phyloP scores from a whole-genome alignment of 2,797 vertebrate genomes.

The Podargus strigoides region DNA sequence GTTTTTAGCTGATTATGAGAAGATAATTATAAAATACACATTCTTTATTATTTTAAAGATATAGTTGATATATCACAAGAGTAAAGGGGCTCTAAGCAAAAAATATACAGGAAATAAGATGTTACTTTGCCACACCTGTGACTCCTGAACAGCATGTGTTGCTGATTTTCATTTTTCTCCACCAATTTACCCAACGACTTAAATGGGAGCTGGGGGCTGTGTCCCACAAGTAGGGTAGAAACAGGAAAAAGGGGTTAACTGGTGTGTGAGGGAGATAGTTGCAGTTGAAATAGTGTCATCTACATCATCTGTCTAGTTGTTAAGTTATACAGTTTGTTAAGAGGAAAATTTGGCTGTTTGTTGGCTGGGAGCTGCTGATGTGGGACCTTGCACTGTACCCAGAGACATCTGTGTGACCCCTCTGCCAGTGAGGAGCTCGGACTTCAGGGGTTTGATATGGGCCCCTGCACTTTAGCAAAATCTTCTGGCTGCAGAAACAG shows the following conservation, averaged over 20 bases:
- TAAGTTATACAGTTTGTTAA: rapidly evolving
- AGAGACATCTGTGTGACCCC: rapidly evolving
- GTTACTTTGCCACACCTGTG: background rate
- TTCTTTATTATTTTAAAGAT: background rate
- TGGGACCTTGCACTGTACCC: rapidly evolving
- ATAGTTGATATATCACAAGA: background rate
- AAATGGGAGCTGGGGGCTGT: background rate
- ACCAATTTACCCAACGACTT: background rate
- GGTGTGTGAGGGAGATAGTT: rapidly evolving
- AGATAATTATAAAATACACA: background rate
- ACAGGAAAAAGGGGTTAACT: rapidly evolving
- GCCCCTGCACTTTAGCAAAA: background rate
- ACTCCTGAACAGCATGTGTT: background rate
- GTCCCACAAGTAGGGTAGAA: rapidly evolving
- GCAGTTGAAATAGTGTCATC: rapidly evolving
- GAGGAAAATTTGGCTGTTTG: rapidly evolving
- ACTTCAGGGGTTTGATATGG: rapidly evolving
- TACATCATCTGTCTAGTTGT: rapidly evolving
- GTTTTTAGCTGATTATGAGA: background rate
- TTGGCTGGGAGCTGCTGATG: rapidly evolving
- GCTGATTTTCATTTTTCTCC: background rate
- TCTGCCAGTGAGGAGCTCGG: background rate
- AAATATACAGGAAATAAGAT: background rate
- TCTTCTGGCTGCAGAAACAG: background rate
- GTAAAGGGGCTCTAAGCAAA: background rate